These are phyloP conservation scores for Rhinichthys osculus DNA, from an alignment of 2,797 vertebrate species.

Conservation along the genomic window DNA sequence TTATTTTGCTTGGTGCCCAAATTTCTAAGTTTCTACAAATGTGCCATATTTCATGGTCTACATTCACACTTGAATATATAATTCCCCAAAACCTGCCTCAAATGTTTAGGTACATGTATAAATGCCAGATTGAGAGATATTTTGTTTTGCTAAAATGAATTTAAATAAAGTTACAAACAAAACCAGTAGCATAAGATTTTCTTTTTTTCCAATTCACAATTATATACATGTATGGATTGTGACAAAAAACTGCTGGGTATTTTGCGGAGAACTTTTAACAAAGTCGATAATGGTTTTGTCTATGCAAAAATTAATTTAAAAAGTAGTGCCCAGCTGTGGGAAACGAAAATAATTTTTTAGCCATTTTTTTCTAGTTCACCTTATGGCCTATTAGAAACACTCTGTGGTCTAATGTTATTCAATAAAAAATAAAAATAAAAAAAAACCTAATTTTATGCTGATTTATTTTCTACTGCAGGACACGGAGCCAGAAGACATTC, in stretches of 20 bases:
- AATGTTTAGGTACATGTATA: background rate
- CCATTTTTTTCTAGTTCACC: constrained; percentile 16
- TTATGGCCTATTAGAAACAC: constrained; percentile 19
- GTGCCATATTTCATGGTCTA: background rate
- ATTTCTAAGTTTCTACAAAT: background rate
- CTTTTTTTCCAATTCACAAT: constrained; percentile 11
- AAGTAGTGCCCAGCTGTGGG: constrained; percentile 23
- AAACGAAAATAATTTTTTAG: constrained; percentile 36
- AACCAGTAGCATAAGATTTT: background rate
- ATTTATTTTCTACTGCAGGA: constrained; percentile 3
- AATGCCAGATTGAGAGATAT: background rate
- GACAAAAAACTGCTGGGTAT: constrained; percentile 31
- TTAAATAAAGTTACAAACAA: background rate
- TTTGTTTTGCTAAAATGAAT: background rate
- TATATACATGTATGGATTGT: constrained; percentile 28
- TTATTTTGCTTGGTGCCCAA: background rate
- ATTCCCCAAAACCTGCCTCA: background rate
- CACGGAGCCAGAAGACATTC: too few relatives aligned
- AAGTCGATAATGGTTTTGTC: constrained; percentile 17
- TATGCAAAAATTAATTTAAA: constrained; percentile 15
- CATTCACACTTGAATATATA: background rate
- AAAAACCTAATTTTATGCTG: background rate
- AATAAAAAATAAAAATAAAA: background rate
- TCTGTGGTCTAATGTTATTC: background rate
- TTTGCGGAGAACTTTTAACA: constrained; percentile 43